A percentile compares a stretch with the other conserved stretches of the same genome.
These are phyloP conservation scores for Xenentodon cancila DNA, from an alignment of 2,797 vertebrate genomes.

Conservation along the genomic window DNA sequence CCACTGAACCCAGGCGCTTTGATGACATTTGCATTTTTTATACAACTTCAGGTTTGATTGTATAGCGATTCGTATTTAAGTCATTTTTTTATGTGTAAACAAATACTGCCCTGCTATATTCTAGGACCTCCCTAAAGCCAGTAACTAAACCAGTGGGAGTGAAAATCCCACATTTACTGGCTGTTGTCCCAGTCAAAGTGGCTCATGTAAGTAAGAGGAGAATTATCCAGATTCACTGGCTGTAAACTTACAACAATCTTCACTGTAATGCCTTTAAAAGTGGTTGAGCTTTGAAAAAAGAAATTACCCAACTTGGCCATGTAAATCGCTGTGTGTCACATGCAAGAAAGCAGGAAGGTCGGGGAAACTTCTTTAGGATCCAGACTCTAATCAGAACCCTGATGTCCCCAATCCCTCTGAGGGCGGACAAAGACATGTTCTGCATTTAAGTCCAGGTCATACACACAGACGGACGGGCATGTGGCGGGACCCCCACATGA, in stretches of 20 bases:
- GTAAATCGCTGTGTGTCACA: conserved; percentile 23
- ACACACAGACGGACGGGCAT: conserved; percentile 30
- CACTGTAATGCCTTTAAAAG: conserved; percentile 45
- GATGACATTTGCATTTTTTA: conserved; percentile 35
- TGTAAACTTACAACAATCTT: conserved; percentile 49
- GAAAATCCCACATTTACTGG: conserved; percentile 63
- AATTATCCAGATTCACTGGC: conserved; percentile 60
- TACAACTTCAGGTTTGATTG: conserved; percentile 7
- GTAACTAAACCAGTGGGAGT: conserved; percentile 11
- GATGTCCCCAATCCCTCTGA: conserved; percentile 64
- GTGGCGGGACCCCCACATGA: conserved; percentile 35
- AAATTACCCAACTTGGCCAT: conserved; percentile 39
- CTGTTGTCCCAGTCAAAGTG: conserved; percentile 48
- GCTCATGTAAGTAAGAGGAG: conserved; percentile 47
- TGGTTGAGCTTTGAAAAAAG: conserved; percentile 44
- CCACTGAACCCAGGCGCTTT: conserved; percentile 48
- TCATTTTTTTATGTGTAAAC: conserved; percentile 12
- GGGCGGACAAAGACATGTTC: conserved; percentile 43
- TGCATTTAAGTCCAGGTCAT: conserved; percentile 42
- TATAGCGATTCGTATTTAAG: neutral
- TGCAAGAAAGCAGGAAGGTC: conserved; percentile 29
- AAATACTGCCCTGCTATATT: conserved; percentile 10
- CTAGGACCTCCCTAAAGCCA: conserved; percentile 7
- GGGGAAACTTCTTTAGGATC: conserved; percentile 45
- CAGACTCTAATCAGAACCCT: conserved; percentile 54